Evolutionary conservation across 2,888 invertebrate species (phyloP).

Genomic region (Cephus nigrinus): DNA sequence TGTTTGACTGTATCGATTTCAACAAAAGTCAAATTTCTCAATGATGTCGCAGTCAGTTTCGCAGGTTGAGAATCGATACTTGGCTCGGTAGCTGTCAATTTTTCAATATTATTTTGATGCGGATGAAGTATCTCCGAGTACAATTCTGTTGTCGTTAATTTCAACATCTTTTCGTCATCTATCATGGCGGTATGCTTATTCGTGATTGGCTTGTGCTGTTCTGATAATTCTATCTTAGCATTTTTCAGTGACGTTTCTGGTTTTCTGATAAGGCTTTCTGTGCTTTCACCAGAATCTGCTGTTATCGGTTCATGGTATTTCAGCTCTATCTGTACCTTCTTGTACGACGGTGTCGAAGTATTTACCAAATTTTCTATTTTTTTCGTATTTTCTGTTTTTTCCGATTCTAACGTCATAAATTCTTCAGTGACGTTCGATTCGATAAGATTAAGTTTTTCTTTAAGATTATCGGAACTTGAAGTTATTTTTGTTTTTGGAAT

Average conservation of each 20-base stretch:
- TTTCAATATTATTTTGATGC: constrained; percentile 41
- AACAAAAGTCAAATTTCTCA: constrained; percentile 55
- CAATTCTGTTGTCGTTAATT: constrained; percentile 43
- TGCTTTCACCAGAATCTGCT: not conserved
- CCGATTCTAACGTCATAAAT: not conserved
- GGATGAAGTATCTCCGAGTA: constrained; percentile 46
- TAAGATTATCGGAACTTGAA: not conserved
- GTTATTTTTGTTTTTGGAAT: not conserved
- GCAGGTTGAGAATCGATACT: constrained; percentile 12
- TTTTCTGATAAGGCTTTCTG: not conserved
- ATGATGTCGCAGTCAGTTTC: constrained; percentile 14
- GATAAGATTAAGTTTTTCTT: not conserved
- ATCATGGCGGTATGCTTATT: constrained; percentile 21
- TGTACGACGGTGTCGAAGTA: not conserved
- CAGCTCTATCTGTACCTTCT: constrained; percentile 28
- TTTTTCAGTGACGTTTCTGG: constrained; percentile 21
- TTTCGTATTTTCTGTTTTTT: not conserved
- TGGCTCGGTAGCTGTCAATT: constrained; percentile 27
- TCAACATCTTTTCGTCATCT: constrained; percentile 37
- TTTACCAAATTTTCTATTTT: not conserved
- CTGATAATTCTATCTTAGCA: constrained; percentile 34
- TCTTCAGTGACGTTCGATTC: not conserved
- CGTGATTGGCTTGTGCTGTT: constrained; percentile 12
- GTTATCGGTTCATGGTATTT: not conserved
- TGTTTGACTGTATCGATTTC: constrained; percentile 41